Evolutionary conservation across 2,113 vertebrate species (phyloP), one percentile per base, ranked within the genome.

Genomic region (Xiphophorus maculatus): DNA sequence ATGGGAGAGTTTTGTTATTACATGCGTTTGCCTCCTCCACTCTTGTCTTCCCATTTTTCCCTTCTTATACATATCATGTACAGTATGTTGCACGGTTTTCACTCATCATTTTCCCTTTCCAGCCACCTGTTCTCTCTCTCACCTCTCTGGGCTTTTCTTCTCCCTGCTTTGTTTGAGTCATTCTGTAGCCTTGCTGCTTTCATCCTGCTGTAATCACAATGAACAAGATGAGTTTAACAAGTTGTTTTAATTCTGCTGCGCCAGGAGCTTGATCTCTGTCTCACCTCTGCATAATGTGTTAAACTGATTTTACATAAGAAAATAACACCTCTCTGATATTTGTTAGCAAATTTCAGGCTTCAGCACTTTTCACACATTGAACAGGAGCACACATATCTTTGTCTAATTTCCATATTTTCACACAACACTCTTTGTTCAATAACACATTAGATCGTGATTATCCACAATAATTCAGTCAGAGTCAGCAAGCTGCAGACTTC

Each of bases 1-100:
- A 82, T 82, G 73, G 84, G 77, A 81, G 77, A 74, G 65, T 88
- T 87, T 79, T 70, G 79, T 83, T 89, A 87, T 85, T 86, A 76
- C 70, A 51, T 35, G 62, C 80, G 73, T 79, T 79, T 30, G 10
- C 66, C 32, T 77, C 67, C 58, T 70, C 40, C 61, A 65, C 60
- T 74, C 30, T n/a, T 33, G 29, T 60, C 30, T n/a, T n/a, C 30
- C 42, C 5, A 28, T 80, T 80, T 77, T 64, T 72, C 13, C 29
- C 30, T 11, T 75, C 64, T 68, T 17, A 1, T 51, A 33, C 44
- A 35, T 51, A 42, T 27, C 58, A 35, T 51, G 51, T 58, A 58
- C 22, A 58, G 51, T 58, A 58, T 58, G 51, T 2, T 58, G 8
- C 25, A 58, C 8, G 3, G 22, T 66, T 66, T 27, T 40, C 33